A percentile compares a stretch with the other conserved stretches of the same genome.
Evolutionary conservation across 2,888 invertebrate genomes (phyloP).

Genomic region (Hipparchia sbordonii): DNA sequence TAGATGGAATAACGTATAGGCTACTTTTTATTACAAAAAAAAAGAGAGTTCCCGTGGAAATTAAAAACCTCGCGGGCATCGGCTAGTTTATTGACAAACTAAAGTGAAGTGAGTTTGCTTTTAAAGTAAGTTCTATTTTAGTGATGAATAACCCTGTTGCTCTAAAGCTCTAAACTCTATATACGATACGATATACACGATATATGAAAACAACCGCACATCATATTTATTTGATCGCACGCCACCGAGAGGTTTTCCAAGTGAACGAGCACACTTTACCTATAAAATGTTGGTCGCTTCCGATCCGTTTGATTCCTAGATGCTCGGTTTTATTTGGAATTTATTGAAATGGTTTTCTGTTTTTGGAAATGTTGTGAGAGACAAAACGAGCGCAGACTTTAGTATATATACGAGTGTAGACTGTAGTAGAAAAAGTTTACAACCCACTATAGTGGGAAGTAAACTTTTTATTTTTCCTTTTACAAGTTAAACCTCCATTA

Average conservation of each 20-base stretch:
- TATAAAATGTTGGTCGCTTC: slow-evolving; percentile 12
- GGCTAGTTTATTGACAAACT: too few relatives aligned
- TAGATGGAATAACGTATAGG: background rate
- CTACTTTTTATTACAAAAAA: background rate
- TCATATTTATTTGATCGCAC: slow-evolving; percentile 5
- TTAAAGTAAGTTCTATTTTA: too few relatives aligned
- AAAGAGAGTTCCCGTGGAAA: background rate
- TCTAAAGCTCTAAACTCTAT: background rate
- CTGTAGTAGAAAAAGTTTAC: too few relatives aligned
- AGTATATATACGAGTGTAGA: too few relatives aligned
- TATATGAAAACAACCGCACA: background rate
- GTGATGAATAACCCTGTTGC: too few relatives aligned
- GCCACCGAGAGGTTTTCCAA: slow-evolving; percentile 2
- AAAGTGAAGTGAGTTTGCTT: too few relatives aligned
- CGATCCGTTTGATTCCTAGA: slow-evolving; percentile 7
- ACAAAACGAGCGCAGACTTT: background rate
- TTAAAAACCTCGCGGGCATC: too few relatives aligned
- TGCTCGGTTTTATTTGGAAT: slow-evolving; percentile 8
- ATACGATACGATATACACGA: background rate
- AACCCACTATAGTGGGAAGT: too few relatives aligned
- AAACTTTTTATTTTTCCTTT: too few relatives aligned
- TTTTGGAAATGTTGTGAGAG: background rate
- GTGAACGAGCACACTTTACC: slow-evolving; percentile 10
- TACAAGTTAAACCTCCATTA: too few relatives aligned
- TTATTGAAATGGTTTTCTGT: slow-evolving; percentile 2